A percentile compares a stretch with the other conserved stretches of the same genome.
These are phyloP conservation scores for Drosophila mercatorum DNA, from an alignment of 2,888 invertebrate species.

Conservation along the genomic window DNA sequence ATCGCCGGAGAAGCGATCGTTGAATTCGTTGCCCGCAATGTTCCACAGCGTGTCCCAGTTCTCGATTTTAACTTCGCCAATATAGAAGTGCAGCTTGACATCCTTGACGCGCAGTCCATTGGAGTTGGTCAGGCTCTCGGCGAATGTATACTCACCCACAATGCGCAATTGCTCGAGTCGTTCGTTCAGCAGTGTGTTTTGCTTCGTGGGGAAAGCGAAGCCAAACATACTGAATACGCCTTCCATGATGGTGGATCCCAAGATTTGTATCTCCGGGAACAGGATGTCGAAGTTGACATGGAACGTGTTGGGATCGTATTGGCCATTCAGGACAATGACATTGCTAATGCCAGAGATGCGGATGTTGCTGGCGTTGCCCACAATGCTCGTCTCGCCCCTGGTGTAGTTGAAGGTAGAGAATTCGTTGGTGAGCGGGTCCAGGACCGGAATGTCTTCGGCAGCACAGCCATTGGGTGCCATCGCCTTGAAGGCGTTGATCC, in stretches of 20 bases:
- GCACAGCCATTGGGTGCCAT: conserved; percentile 75
- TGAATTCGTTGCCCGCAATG: conserved; percentile 62
- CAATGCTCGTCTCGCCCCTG: conserved; percentile 42
- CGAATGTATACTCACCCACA: conserved; percentile 56
- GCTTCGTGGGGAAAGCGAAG: conserved; percentile 37
- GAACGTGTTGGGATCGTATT: conserved; percentile 48
- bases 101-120: conserved; percentile 60
- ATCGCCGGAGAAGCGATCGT: conserved; percentile 45
- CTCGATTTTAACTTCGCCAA: conserved; percentile 55
- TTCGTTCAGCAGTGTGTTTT: conserved; percentile 56
- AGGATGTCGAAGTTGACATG: conserved; percentile 61
- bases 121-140: conserved; percentile 32
- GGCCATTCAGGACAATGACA: conserved; percentile 48
- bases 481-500: conserved; percentile 44
- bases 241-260: conserved; percentile 58
- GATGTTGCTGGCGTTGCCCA: conserved; percentile 65
- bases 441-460: conserved; percentile 49
- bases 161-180: conserved; percentile 60
- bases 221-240: conserved; percentile 53
- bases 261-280: conserved; percentile 58
- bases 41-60: conserved; percentile 68
- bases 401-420: conserved; percentile 29
- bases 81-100: conserved; percentile 56
- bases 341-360: conserved; percentile 62
- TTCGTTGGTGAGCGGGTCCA: conserved; percentile 58